Base-by-base conservation (phyloP, 2,797 vertebrate genomes). In the Gila robusta region DNA sequence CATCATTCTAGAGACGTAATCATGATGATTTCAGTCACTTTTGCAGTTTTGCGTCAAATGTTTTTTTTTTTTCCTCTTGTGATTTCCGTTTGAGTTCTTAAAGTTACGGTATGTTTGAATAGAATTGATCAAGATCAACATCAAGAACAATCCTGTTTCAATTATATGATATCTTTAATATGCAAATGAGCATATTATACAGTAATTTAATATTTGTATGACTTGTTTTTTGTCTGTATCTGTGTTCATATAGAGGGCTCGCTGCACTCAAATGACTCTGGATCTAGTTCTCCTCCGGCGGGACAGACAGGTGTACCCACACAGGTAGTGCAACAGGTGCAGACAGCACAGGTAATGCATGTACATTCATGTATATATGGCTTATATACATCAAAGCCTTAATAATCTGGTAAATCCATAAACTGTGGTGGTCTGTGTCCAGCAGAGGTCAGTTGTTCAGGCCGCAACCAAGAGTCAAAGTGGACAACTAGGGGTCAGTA, bases 401-500 rank as follows among this genome's bases (percentile, higher is more conserved):
- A 16, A 16, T 19, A 16, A 66, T 44, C 17, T 35, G 19, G 54
- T 21, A n/a, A 37, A 28, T 69, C 56, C 47, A 56, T 77, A 19
- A 54, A n/a, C 37, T 70, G 14, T 35, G 21, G 32, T 71, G 32
- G 14, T 32, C 67, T 84, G 77, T 80, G 14, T 49, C 70, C 92
- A 89, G 73, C 95, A 98, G 97, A 96, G 97, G 91, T 97, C 97
- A 17, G 97, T 97, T 88, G 96, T 98, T 89, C 97, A 97, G 91
- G 94, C 95, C 56, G 85, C 94, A 37, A 93, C 94, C 90, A 97
- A 98, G 93, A 94, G 95, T 41, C 90, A 94, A 1, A 92, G 93
- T 52, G 92, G 94, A 87, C 96, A 96, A 91, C 93, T 96, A 66
- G 92, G 91, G 0, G 94, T 95, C 91, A 96, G 93, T 92, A 95